Percentiles rank a stretch among this genome's conserved stretches.
Conservation (phyloP, 2,888 invertebrate species). For the Brachyptera risi region DNA sequence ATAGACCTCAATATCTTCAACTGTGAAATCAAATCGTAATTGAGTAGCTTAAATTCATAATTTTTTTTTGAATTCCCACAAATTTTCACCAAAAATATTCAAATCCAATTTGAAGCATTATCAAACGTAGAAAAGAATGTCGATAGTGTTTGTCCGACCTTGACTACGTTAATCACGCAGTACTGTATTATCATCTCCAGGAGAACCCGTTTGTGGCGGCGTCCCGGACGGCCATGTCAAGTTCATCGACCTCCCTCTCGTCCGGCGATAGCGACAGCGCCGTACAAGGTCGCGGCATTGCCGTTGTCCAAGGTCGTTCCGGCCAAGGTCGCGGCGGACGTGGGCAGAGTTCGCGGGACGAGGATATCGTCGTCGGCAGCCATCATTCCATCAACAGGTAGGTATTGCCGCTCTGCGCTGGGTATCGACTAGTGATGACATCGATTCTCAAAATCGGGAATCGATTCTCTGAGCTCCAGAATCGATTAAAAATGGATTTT, state of each 20-base stretch:
- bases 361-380: not conserved
- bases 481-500: too few species aligned
- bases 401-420: not conserved
- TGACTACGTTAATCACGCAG: too few species aligned
- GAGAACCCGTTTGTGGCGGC: conserved; percentile 8
- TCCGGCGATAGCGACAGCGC: not conserved
- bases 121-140: too few species aligned
- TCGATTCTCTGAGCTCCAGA: too few species aligned
- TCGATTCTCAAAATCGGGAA: too few species aligned
- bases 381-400: conserved; percentile 9
- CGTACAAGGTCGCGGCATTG: not conserved
- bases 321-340: not conserved
- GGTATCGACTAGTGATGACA: not conserved
- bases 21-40: too few species aligned
- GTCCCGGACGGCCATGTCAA: not conserved
- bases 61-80: too few species aligned
- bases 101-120: too few species aligned
- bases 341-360: not conserved
- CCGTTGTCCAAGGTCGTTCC: not conserved
- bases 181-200: not conserved
- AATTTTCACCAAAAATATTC: too few species aligned
- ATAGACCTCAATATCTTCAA: too few species aligned
- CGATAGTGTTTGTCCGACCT: too few species aligned
- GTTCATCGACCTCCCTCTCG: not conserved
- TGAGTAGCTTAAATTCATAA: too few species aligned